Percentiles rank a stretch among this genome's conserved stretches.
Conservation (phyloP, 2,888 invertebrate species). For the Adela reaumurella region DNA sequence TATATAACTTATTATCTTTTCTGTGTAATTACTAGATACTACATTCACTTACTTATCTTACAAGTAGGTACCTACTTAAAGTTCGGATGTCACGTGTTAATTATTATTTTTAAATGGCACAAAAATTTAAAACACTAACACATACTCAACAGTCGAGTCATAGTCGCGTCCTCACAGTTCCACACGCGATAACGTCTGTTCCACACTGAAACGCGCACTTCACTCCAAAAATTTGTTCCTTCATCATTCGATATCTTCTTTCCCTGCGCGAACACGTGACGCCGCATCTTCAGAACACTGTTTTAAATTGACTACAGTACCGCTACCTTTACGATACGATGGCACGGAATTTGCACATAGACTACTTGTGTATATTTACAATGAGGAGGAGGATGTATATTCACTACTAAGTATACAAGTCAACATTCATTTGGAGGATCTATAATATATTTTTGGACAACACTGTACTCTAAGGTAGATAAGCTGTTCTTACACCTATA, state of each 20-base stretch:
- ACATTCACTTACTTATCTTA: conserved; percentile 33
- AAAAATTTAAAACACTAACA: conserved; percentile 55
- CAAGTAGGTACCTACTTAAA: conserved; percentile 36
- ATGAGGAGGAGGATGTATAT: conserved; percentile 4
- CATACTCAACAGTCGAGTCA: conserved; percentile 41
- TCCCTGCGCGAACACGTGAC: no score
- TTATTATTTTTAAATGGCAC: conserved; percentile 53
- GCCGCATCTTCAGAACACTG: conserved; percentile 18
- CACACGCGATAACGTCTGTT: conserved; percentile 5
- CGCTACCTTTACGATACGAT: conserved; percentile 44
- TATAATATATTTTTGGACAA: neutral
- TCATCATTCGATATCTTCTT: no score
- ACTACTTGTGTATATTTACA: conserved; percentile 42
- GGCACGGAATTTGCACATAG: conserved; percentile 53
- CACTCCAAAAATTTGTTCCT: conserved; percentile 6
- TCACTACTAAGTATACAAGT: neutral
- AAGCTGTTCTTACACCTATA: neutral
- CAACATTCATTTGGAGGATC: neutral
- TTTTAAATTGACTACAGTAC: conserved; percentile 37
- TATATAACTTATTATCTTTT: conserved; percentile 47
- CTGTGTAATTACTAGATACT: conserved; percentile 43
- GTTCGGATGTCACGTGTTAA: conserved; percentile 57
- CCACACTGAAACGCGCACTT: conserved; percentile 17
- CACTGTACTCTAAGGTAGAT: neutral
- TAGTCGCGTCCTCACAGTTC: neutral